A percentile compares a stretch with the other conserved stretches of the same genome.
These are phyloP conservation scores for Enteromius viviparus DNA, from an alignment of 2,797 vertebrate species.

Conservation along the genomic window DNA sequence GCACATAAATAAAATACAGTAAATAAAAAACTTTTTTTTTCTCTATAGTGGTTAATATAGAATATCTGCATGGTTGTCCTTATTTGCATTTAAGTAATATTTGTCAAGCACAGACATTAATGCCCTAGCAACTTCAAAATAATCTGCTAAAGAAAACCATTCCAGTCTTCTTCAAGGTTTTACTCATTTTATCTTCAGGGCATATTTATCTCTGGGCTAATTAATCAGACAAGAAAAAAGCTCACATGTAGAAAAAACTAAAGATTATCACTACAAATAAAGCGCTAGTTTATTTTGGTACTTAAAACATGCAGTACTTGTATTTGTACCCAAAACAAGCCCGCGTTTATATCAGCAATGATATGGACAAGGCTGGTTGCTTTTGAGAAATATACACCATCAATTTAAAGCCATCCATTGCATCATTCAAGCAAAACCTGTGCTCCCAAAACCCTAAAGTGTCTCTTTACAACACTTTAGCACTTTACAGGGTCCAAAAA, in stretches of 20 bases:
- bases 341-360: conserved; percentile 19
- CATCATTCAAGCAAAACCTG: not conserved
- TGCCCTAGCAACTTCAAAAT: not conserved
- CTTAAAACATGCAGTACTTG: not conserved
- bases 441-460: not conserved
- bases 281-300: not conserved
- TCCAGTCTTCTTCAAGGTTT: conserved; percentile 5
- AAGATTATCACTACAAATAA: not conserved
- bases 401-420: not conserved
- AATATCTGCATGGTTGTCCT: not conserved
- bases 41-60: not conserved
- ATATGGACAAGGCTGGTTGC: not conserved
- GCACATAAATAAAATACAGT: not conserved
- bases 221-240: conserved; percentile 1
- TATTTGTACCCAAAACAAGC: not conserved
- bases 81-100: not conserved
- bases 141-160: not conserved
- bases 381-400: conserved; percentile 1
- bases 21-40: not conserved
- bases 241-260: too few relatives aligned
- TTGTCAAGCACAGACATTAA: not conserved
- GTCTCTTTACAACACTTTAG: not conserved
- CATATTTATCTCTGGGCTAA: not conserved
- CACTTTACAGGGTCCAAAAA: not conserved
- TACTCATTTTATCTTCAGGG: not conserved